Evolutionary conservation across 2,113 vertebrate genomes (phyloP), one percentile per base, ranked within the genome.

Genomic region (Athene noctua): DNA sequence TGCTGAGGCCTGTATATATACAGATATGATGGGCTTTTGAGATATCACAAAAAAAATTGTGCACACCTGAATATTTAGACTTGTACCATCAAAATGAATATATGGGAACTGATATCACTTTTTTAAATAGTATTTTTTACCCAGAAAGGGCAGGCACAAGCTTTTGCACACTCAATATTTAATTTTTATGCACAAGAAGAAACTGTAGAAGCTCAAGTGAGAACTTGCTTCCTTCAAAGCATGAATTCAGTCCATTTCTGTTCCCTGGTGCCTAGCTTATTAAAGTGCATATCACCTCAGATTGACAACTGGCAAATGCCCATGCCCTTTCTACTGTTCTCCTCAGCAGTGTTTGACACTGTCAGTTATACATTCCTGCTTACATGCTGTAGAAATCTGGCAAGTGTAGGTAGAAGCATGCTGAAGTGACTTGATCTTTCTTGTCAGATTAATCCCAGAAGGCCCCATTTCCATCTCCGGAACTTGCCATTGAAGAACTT

Each of bases 381-480:
- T 66, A 51, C 40, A 23, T 32, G 54, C 58, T 85, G 74, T 58
- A 85, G 65, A 85, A 84, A 58, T 94, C 62, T 85, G 73, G 92
- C 66, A 96, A 91, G 74, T 25, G 87, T 91, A 91, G 89, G 86
- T 83, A 95, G 92, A 89, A 92, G 42, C 73, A 82, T 7, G 8
- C 22, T 68, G 65, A 87, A 92, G 32, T 92, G 80, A 82, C 78
- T 92, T 70, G 66, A 95, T 95, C 74, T 89, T 91, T 95, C 79
- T 79, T 86, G 86, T 83, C 92, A 96, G 90, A 86, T 91, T 94
- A 93, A 92, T 82, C 88, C 58, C 81, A 94, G 78, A 66, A 96
- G 67, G n/a, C 8, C 47, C 20, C 26, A 59, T 70, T 96, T 91
- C 46, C 51, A 85, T 68, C 46, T 91, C 78, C n/a, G 88, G 79